Base-by-base conservation (phyloP, 2,797 vertebrate genomes). In the Falco columbarius region DNA sequence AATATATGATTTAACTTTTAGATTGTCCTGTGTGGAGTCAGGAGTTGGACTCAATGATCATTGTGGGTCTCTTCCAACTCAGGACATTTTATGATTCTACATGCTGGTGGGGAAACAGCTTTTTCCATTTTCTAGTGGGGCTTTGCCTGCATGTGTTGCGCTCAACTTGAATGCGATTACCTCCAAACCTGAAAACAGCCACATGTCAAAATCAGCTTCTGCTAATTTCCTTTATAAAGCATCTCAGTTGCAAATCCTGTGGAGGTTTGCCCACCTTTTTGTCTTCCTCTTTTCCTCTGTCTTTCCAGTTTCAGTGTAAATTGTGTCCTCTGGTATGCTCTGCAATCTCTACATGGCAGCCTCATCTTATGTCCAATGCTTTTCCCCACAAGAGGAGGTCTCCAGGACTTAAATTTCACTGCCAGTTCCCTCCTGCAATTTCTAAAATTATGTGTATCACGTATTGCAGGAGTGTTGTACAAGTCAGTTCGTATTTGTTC, bases 401-500 rank as follows among this genome's bases (percentile, higher is more conserved):
- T 90, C 49, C 66, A 74, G 40, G 30, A 83, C 58, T 91, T 94
- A 71, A 90, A 90, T 54, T 94, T 89, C 80, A 36, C 32, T 92
- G 86, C 34, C 86, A 85, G 24, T 55, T 93, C 66, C 63, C 65
- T 86, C 26, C 79, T 90, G 42, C 82, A 82, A 93, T 93, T 94
- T 85, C 65, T 81, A 65, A 84, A 92, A 77, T 71, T 92, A 91
- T 94, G 63, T 77, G 46, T 80, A 76, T 87, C 86, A 92, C 14
- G 1, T 94, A 89, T 58, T 82, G 56, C 93, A 87, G 88, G 88
- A 91, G 72, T 73, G 75, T 82, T 92, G 81, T 89, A 89, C 81
- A 90, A 93, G 90, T 92, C 92, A 92, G 67, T 58, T 90, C 54
- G 65, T 85, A 87, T 95, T 96, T 95, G 92, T 93, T 93, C 81